These are phyloP conservation scores for Cryptotis parvus DNA, from an alignment of 2,113 vertebrate genomes.

Conservation along the genomic window DNA sequence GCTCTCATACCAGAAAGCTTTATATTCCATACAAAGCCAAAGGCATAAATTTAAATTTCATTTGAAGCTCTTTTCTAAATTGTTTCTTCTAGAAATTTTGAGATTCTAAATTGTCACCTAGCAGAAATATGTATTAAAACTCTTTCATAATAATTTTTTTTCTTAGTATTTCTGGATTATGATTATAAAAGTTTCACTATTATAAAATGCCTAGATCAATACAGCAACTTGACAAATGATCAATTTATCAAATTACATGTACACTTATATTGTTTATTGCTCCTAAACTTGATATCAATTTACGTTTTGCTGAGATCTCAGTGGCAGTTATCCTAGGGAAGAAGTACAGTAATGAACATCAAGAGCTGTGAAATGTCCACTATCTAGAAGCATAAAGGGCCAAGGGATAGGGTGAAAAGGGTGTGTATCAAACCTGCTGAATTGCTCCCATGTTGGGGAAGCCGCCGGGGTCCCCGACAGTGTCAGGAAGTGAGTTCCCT, in stretches of 20 bases:
- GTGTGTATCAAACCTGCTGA: not conserved
- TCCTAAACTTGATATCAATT: not conserved
- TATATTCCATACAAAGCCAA: not conserved
- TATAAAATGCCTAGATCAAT: constrained; percentile 8
- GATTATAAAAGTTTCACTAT: constrained; percentile 2
- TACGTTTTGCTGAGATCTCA: constrained; percentile 9
- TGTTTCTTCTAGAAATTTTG: constrained; percentile 40
- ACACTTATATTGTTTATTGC: not conserved
- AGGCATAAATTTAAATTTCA: constrained; percentile 2
- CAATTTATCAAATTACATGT: constrained; percentile 23
- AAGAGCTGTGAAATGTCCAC: not conserved
- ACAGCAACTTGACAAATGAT: constrained; percentile 5
- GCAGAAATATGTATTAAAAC: not conserved
- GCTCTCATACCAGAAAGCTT: not conserved
- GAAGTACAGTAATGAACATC: not conserved
- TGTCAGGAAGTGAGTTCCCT: too few relatives aligned
- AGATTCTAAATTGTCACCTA: constrained; percentile 41
- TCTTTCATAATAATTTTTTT: not conserved
- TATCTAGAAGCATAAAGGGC: not conserved
- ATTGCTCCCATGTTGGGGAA: too few relatives aligned
- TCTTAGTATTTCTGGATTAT: not conserved
- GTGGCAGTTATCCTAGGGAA: not conserved
- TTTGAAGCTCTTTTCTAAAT: constrained; percentile 32
- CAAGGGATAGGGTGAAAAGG: not conserved
- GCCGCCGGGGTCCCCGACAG: too few relatives aligned